A percentile compares a stretch with the other conserved stretches of the same genome.
Evolutionary conservation across 2,888 invertebrate genomes (phyloP).

Genomic region (Drosophila borealis): DNA sequence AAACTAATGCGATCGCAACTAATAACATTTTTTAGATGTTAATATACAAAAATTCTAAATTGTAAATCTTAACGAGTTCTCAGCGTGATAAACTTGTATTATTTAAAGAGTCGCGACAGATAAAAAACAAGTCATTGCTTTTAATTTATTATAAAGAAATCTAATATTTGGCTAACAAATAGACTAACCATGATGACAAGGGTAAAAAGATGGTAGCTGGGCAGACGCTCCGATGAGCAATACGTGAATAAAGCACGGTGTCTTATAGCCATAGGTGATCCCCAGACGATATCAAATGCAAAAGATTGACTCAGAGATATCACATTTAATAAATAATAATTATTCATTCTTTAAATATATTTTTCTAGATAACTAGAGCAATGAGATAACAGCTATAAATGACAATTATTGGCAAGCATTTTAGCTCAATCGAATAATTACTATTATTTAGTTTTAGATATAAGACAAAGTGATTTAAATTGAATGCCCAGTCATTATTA

Average conservation of each 20-base stretch:
- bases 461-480: too few species aligned
- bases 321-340: conserved; percentile 11
- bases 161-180: conserved; percentile 19
- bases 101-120: conserved; percentile 19
- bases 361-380: conserved; percentile 6
- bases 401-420: too few species aligned
- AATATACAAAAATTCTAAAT: conserved; percentile 4
- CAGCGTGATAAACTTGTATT: conserved; percentile 9
- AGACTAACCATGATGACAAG: conserved; percentile 16
- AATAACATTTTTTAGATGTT: background rate
- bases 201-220: background rate
- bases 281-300: conserved; percentile 5
- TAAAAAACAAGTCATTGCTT: conserved; percentile 12
- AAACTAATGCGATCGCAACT: background rate
- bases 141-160: conserved; percentile 30
- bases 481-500: too few species aligned
- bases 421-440: too few species aligned
- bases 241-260: background rate
- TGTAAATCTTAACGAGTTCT: conserved; percentile 15
- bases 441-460: too few species aligned
- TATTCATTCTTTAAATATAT: conserved; percentile 25
- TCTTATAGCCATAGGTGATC: background rate
- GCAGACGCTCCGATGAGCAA: background rate
- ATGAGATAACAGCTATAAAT: conserved; percentile 4
- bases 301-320: conserved; percentile 26